These are phyloP conservation scores for Adoxophyes honmai DNA, from an alignment of 1,140 invertebrate species.

Conservation along the genomic window DNA sequence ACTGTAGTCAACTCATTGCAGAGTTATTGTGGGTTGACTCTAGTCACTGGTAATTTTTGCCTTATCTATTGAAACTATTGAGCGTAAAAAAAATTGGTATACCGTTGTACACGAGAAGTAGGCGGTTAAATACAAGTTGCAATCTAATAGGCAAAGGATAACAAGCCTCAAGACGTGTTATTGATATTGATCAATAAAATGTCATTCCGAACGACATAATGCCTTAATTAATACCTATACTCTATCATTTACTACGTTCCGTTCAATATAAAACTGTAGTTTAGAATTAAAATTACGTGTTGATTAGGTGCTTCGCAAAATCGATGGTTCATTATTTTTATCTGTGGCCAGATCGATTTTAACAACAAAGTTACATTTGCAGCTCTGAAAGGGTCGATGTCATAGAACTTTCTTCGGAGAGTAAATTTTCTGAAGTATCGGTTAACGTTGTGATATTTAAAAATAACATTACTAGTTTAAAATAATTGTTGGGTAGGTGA, in stretches of 20 bases:
- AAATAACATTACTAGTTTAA: constrained; percentile 10
- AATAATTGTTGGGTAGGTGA: constrained; percentile 10
- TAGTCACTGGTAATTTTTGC: no score
- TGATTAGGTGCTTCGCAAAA: constrained; percentile 6
- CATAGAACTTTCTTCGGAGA: no score
- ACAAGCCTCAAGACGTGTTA: neutral
- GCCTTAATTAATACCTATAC: neutral
- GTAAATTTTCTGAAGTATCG: neutral
- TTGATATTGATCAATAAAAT: neutral
- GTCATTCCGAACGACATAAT: constrained; percentile 11
- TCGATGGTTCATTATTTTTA: constrained; percentile 1
- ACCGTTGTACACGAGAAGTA: no score
- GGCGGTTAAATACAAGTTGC: no score
- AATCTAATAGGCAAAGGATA: neutral
- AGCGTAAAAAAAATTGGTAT: no score
- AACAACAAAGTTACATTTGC: neutral
- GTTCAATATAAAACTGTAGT: neutral
- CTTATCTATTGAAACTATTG: no score
- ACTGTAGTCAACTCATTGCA: no score
- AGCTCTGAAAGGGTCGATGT: neutral
- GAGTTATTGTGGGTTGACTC: no score
- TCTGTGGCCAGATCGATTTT: neutral
- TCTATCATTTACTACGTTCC: constrained; percentile 1
- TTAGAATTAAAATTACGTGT: neutral
- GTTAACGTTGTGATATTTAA: neutral